These are phyloP conservation scores for Drosophila basisetae DNA, from an alignment of 2,888 invertebrate genomes.

Conservation along the genomic window DNA sequence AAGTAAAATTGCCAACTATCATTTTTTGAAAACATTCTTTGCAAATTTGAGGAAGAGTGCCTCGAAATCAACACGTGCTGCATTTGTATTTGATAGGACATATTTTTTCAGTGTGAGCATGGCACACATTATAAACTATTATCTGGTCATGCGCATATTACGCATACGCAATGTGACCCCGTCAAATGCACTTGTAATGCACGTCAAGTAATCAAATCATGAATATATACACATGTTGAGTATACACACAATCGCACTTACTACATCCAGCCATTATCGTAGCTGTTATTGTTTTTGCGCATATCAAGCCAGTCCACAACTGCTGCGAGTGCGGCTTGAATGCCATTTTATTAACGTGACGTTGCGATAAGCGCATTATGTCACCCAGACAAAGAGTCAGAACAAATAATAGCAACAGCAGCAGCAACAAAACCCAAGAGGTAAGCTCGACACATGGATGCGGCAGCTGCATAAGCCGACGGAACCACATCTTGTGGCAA, in stretches of 20 bases:
- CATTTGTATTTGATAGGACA: background rate
- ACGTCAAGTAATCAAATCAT: background rate
- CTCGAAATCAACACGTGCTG: background rate
- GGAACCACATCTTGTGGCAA: background rate
- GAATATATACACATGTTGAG: background rate
- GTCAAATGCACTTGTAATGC: background rate
- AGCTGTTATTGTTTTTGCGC: background rate
- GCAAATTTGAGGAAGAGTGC: background rate
- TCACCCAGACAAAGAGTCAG: background rate
- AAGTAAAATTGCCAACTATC: background rate
- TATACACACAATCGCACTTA: background rate
- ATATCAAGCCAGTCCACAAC: background rate
- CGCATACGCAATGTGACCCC: constrained; percentile 14
- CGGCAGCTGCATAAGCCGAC: background rate
- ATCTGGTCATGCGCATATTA: background rate
- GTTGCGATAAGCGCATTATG: constrained; percentile 15
- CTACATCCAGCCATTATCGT: background rate
- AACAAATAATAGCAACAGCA: background rate
- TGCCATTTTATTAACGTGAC: constrained; percentile 27
- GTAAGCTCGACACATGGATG: background rate
- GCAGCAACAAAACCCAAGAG: background rate
- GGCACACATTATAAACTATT: background rate
- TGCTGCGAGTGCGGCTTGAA: constrained; percentile 2
- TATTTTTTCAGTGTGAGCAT: background rate
- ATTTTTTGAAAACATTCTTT: background rate